These are phyloP conservation scores for Argya squamiceps DNA, from an alignment of 2,797 vertebrate species.

Conservation along the genomic window DNA sequence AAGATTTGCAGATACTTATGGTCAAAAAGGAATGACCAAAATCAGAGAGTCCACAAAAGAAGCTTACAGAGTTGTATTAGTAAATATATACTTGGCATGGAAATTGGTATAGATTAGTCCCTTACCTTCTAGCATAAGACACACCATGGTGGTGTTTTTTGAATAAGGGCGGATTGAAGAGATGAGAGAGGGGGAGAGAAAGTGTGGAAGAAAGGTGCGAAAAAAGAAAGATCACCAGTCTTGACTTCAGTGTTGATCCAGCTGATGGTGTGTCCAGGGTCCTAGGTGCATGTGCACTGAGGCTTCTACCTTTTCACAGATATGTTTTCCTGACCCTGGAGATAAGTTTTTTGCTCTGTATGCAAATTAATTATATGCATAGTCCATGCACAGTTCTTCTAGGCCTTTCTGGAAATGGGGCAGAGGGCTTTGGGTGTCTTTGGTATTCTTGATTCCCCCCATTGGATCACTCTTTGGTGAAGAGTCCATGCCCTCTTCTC, in stretches of 20 bases:
- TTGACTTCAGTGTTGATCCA: not conserved
- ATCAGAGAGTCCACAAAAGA: not conserved
- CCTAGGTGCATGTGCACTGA: accelerated
- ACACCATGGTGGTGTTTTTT: not conserved
- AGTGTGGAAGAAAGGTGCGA: not conserved
- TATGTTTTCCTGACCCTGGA: not conserved
- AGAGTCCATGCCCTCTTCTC: not conserved
- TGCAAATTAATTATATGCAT: not conserved
- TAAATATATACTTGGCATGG: not conserved
- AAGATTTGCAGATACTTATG: not conserved
- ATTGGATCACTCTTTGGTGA: not conserved
- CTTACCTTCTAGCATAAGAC: not conserved
- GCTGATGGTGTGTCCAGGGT: not conserved
- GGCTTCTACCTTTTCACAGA: not conserved
- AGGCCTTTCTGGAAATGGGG: not conserved
- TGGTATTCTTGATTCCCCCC: not conserved
- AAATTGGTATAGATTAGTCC: not conserved
- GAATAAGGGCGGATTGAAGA: not conserved
- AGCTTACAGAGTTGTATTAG: not conserved
- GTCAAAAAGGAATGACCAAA: not conserved
- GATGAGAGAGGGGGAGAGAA: not conserved
- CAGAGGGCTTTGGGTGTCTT: not conserved
- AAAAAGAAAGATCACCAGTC: not conserved
- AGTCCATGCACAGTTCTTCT: not conserved
- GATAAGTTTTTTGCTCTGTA: not conserved